A percentile compares a stretch with the other conserved stretches of the same genome.
Evolutionary conservation across 2,888 invertebrate species (phyloP).

Genomic region (Macrostomum cliftonense): DNA sequence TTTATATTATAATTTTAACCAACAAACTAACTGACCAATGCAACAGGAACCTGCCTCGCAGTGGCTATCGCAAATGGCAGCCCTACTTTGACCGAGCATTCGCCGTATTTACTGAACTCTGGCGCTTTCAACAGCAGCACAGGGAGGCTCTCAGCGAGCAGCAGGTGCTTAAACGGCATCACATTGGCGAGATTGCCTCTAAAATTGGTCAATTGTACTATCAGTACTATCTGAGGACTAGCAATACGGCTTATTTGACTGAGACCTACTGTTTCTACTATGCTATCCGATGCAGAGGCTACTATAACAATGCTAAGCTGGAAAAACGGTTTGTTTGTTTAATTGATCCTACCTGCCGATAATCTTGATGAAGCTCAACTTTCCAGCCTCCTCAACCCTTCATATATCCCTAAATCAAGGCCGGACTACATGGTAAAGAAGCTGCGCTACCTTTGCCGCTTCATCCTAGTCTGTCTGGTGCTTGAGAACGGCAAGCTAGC

Average conservation of each 20-base stretch:
- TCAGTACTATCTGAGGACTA: constrained; percentile 84
- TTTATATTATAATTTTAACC: too few relatives aligned
- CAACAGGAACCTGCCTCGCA: constrained; percentile 80
- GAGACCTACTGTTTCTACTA: constrained; percentile 91
- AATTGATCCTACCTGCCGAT: too few relatives aligned
- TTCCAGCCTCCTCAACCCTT: too few relatives aligned
- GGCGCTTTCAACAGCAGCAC: constrained; percentile 95
- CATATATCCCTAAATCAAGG: too few relatives aligned
- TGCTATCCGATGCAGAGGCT: constrained; percentile 74
- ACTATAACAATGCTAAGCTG: constrained; percentile 75
- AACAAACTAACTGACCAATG: too few relatives aligned
- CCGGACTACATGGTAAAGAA: constrained; percentile 90
- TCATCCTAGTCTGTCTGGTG: constrained; percentile 81
- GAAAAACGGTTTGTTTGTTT: constrained; percentile 52
- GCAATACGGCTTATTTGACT: constrained; percentile 81
- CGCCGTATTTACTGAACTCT: constrained; percentile 85
- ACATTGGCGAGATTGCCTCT: constrained; percentile 91
- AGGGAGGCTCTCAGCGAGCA: constrained; percentile 68
- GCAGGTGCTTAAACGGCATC: constrained; percentile 87
- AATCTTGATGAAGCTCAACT: too few relatives aligned
- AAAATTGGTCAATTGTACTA: constrained; percentile 96
- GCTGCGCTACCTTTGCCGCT: constrained; percentile 72
- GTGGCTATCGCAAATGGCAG: constrained; percentile 93
- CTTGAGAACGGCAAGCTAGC: constrained; percentile 80
- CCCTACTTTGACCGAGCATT: constrained; percentile 86